Conservation (phyloP, 2,797 vertebrate species). For the Poecilia gillii region DNA sequence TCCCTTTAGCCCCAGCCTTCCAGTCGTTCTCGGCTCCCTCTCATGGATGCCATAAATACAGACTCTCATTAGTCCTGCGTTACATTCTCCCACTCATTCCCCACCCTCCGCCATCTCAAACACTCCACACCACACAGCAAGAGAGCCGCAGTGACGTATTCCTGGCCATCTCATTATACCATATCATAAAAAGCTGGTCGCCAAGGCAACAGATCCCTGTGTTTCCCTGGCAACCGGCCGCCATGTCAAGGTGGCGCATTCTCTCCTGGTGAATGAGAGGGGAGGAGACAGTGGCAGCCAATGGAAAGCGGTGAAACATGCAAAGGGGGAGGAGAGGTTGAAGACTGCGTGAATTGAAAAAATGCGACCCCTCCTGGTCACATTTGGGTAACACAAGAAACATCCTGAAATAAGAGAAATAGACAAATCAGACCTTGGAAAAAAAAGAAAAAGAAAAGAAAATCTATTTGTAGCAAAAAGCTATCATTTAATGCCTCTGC, state of each 20-base stretch:
- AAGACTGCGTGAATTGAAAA: conserved; percentile 28
- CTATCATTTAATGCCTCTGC: neutral
- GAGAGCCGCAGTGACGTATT: conserved; percentile 72
- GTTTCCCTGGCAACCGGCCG: conserved; percentile 74
- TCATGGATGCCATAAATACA: conserved; percentile 69
- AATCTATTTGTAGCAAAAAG: neutral
- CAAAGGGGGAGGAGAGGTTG: conserved; percentile 12
- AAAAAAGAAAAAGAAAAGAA: neutral
- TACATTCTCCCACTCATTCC: conserved; percentile 69
- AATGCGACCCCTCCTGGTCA: conserved; percentile 76
- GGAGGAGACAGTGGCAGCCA: conserved; percentile 57
- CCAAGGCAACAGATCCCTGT: conserved; percentile 72
- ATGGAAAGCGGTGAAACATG: conserved; percentile 39
- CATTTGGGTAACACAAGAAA: conserved; percentile 62
- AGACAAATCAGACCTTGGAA: neutral
- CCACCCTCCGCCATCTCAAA: conserved; percentile 37
- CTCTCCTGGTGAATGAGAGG: conserved; percentile 29
- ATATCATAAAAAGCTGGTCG: conserved; percentile 79
- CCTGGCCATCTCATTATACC: conserved; percentile 69
- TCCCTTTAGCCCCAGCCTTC: conserved; percentile 50
- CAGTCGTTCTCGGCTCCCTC: conserved; percentile 40
- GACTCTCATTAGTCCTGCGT: conserved; percentile 60
- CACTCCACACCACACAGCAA: conserved; percentile 37
- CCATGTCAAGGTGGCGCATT: conserved; percentile 70
- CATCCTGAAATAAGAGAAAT: conserved; percentile 54